Base-by-base conservation (phyloP, 2,888 invertebrate genomes). In the Acleris cristana region DNA sequence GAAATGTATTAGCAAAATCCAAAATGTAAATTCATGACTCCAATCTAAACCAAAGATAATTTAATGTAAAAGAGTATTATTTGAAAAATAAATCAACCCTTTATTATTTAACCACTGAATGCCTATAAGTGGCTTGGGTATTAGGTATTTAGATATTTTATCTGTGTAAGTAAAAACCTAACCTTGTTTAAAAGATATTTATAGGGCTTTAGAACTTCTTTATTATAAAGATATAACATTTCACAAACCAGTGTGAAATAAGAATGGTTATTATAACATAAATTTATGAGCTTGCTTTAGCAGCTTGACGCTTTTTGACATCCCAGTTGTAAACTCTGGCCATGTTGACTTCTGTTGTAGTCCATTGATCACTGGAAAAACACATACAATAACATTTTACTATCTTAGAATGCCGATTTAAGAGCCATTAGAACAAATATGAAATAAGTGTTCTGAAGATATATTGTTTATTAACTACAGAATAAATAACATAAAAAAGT, bases 271-370 rank as follows among this genome's bases (percentile, higher is more conserved):
- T n/a, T 16, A 4, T 16, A 48, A 18, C 18, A 48, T 18, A 48
- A 5, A 48, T 48, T 83, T 87, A 87, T 76, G 83, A 85, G 68
- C 84, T 80, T 30, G 80, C 89, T 81, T 95, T 95, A 51, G 95
- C 95, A 49, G 96, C 95, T 88, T 98, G 97, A 73, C 98, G 95
- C 82, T 96, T 95, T 87, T 98, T 99, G 3, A 99, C 98, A 91
- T 99, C 98, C 99, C 99, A 99, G 88, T 99, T 99, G 87, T 97
- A 99, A 26, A 99, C 98, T 83, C 99, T 94, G 40, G 99, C 99
- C 98, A 99, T 99, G 87, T 99, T 99, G 26, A 99, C 99, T 95
- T 99, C 99, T 55, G 98, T 98, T 21, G 99, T 99, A 18, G 99
- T 99, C 81, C 98, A 97, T 90, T 99, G 99, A 93, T 99, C 99